Evolutionary conservation across 2,797 vertebrate genomes (phyloP).

Genomic region (Otolemur crassicaudatus): DNA sequence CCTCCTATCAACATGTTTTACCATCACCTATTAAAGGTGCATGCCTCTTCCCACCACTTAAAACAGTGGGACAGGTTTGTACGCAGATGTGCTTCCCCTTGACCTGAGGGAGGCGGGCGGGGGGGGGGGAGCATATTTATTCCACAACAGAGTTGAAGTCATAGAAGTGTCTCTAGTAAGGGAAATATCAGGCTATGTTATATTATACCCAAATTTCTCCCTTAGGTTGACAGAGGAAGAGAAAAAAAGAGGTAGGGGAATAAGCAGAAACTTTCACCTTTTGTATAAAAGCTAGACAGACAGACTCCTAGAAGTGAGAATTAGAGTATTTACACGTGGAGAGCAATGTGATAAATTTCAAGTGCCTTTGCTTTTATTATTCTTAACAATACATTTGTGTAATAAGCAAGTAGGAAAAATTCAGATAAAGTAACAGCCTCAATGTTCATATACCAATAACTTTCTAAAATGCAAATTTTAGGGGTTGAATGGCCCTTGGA

Average conservation of each 20-base stretch:
- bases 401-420: not conserved
- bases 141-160: not conserved
- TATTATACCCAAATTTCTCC: not conserved
- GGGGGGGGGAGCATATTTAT: not conserved
- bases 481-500: not conserved
- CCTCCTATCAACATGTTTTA: not conserved
- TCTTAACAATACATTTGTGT: not conserved
- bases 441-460: not conserved
- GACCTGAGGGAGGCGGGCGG: not conserved
- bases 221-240: not conserved
- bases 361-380: not conserved
- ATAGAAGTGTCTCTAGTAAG: not conserved
- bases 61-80: not conserved
- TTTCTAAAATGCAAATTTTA: conserved; percentile 33
- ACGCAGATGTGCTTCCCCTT: not conserved
- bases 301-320: not conserved
- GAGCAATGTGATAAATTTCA: not conserved
- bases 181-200: not conserved
- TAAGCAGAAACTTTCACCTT: not conserved
- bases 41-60: not conserved
- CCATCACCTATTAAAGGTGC: not conserved
- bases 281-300: not conserved
- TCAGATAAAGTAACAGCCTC: not conserved
- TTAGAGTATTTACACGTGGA: not conserved
- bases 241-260: not conserved